These are phyloP conservation scores for Ptiloglossa arizonensis DNA, from an alignment of 1,140 invertebrate species.

Conservation along the genomic window DNA sequence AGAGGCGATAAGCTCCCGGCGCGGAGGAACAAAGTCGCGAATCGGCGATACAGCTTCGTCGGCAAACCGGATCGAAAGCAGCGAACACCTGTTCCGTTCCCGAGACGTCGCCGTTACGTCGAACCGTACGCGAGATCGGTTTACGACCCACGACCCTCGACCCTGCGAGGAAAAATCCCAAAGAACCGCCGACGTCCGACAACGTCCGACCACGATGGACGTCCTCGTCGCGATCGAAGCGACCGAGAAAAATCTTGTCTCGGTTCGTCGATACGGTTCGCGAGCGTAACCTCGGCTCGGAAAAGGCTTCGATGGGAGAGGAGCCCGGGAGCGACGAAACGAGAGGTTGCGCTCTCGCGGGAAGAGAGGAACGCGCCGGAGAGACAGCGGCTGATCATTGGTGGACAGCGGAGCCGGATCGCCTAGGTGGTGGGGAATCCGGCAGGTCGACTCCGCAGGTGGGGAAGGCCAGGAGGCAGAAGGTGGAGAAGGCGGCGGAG, in stretches of 20 bases:
- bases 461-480: slow-evolving; percentile 65
- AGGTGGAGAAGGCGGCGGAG: slow-evolving; percentile 59
- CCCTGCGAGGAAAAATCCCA: no score
- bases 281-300: not conserved
- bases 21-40: slow-evolving; percentile 48
- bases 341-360: slow-evolving; percentile 60
- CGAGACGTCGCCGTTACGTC: slow-evolving; percentile 6
- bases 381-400: slow-evolving; percentile 80
- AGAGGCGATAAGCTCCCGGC: slow-evolving; percentile 51
- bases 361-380: slow-evolving; percentile 60
- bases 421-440: slow-evolving; percentile 61
- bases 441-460: slow-evolving; percentile 58
- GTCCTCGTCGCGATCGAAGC: not conserved
- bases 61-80: slow-evolving; percentile 48
- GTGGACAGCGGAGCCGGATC: slow-evolving; percentile 70
- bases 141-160: no score
- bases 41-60: slow-evolving; percentile 62
- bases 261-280: not conserved
- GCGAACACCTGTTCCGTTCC: slow-evolving; percentile 61
- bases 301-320: slow-evolving; percentile 52
- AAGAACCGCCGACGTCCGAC: no score
- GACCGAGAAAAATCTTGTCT: not conserved
- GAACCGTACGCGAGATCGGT: slow-evolving; percentile 30
- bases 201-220: no score
- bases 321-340: slow-evolving; percentile 53